Evolutionary conservation across 2,888 invertebrate species (phyloP).

Genomic region (Parascotia fuliginaria): DNA sequence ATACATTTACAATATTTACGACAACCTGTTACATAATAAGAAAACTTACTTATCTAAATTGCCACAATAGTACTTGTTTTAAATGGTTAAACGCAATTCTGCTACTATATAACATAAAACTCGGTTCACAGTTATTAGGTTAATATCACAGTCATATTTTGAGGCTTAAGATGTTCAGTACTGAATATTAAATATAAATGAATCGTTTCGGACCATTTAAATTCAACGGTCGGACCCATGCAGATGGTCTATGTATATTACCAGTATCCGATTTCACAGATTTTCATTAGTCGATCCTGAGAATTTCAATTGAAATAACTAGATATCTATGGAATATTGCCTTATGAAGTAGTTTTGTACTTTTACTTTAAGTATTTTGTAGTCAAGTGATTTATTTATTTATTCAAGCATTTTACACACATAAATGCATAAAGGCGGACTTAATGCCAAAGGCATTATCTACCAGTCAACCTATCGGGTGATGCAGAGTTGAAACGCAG

Average conservation of each 20-base stretch:
- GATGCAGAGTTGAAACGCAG: too few species aligned
- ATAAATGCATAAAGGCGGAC: too few species aligned
- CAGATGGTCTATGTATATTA: constrained; percentile 6
- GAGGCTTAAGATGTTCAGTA: constrained; percentile 7
- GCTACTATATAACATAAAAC: background rate
- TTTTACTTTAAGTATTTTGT: too few species aligned
- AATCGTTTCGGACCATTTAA: constrained; percentile 11
- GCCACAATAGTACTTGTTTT: too few species aligned
- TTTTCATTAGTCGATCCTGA: constrained; percentile 5
- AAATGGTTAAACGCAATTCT: background rate
- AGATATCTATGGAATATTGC: background rate
- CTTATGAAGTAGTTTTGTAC: too few species aligned
- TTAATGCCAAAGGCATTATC: too few species aligned
- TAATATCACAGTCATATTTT: constrained; percentile 9
- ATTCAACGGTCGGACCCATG: constrained; percentile 7
- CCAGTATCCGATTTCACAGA: constrained; percentile 5
- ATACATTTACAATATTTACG: too few species aligned
- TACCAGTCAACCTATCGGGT: too few species aligned
- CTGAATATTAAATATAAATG: constrained; percentile 9
- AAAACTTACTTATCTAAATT: too few species aligned
- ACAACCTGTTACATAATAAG: too few species aligned
- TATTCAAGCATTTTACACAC: too few species aligned
- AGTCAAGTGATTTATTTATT: too few species aligned
- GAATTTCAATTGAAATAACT: background rate
- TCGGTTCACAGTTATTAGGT: constrained; percentile 7